Evolutionary conservation across 2,888 invertebrate genomes (phyloP).

Genomic region (Venustoraphidia nigricollis): DNA sequence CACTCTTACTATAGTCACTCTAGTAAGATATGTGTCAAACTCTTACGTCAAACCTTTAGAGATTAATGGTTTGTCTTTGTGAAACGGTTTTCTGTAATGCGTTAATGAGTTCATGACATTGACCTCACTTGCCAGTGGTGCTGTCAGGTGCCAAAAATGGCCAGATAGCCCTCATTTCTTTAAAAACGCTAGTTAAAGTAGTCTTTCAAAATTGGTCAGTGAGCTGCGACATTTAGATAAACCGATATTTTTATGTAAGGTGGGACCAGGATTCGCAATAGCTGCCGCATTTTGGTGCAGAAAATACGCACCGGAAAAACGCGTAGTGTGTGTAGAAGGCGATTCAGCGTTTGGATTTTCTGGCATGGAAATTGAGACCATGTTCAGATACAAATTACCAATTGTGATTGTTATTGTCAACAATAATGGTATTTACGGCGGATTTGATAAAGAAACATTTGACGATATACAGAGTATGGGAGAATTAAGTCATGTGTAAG

Average conservation of each 20-base stretch:
- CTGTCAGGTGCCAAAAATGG: too few relatives aligned
- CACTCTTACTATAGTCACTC: too few relatives aligned
- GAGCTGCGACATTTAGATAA: too few relatives aligned
- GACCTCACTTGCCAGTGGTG: too few relatives aligned
- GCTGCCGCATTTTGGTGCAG: constrained; percentile 85
- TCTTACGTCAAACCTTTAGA: too few relatives aligned
- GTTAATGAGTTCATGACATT: too few relatives aligned
- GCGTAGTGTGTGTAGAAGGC: constrained; percentile 87
- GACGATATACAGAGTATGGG: constrained; percentile 51
- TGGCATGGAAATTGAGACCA: constrained; percentile 96
- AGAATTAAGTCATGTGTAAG: constrained; percentile 62
- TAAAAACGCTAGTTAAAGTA: too few relatives aligned
- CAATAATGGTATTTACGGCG: constrained; percentile 89
- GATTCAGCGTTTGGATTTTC: constrained; percentile 98
- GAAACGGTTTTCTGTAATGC: too few relatives aligned
- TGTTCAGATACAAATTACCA: constrained; percentile 85
- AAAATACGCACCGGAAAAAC: constrained; percentile 62
- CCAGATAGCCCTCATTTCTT: too few relatives aligned
- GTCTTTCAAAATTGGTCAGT: too few relatives aligned
- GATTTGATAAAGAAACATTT: constrained; percentile 63
- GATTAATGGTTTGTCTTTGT: too few relatives aligned
- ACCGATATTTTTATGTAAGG: constrained; percentile 22
- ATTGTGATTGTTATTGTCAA: constrained; percentile 83
- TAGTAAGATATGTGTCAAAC: too few relatives aligned
- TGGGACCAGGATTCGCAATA: constrained; percentile 81